A percentile compares a stretch with the other conserved stretches of the same genome.
Conservation (phyloP, 2,888 invertebrate species). For the Eulithis prunata region DNA sequence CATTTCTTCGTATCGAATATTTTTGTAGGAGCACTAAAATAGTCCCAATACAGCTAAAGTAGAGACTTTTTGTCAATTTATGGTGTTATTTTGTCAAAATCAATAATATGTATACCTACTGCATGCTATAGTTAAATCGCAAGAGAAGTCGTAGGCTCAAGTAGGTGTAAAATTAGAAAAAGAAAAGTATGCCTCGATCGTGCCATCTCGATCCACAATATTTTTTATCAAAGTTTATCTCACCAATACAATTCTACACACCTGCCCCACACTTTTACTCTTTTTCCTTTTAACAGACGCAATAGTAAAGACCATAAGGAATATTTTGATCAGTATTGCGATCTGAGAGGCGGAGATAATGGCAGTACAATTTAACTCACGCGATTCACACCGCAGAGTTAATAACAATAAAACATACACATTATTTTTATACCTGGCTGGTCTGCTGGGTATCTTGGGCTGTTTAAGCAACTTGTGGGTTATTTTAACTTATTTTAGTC, state of each 20-base stretch:
- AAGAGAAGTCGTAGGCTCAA: no score
- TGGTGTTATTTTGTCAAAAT: no score
- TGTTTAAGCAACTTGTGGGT: background rate
- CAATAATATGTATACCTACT: no score
- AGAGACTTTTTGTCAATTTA: no score
- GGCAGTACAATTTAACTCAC: conserved; percentile 42
- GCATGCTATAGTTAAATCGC: no score
- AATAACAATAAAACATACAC: conserved; percentile 21
- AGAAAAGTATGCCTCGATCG: conserved; percentile 14
- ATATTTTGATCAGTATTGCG: conserved; percentile 51
- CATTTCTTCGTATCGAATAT: conserved; percentile 41
- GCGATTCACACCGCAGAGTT: conserved; percentile 37
- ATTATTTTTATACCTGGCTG: conserved; percentile 14
- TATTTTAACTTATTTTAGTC: background rate
- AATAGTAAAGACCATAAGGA: conserved; percentile 51
- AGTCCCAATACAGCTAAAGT: no score
- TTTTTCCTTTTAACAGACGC: conserved; percentile 53
- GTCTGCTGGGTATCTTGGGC: background rate
- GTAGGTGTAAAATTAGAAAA: conserved; percentile 18
- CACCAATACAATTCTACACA: conserved; percentile 64
- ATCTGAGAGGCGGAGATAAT: conserved; percentile 31
- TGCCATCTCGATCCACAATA: conserved; percentile 4
- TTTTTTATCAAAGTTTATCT: conserved; percentile 51
- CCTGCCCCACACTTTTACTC: conserved; percentile 48
- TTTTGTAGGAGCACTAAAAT: background rate